Evolutionary conservation across 2,113 vertebrate genomes (phyloP).

Genomic region (Gambusia affinis): DNA sequence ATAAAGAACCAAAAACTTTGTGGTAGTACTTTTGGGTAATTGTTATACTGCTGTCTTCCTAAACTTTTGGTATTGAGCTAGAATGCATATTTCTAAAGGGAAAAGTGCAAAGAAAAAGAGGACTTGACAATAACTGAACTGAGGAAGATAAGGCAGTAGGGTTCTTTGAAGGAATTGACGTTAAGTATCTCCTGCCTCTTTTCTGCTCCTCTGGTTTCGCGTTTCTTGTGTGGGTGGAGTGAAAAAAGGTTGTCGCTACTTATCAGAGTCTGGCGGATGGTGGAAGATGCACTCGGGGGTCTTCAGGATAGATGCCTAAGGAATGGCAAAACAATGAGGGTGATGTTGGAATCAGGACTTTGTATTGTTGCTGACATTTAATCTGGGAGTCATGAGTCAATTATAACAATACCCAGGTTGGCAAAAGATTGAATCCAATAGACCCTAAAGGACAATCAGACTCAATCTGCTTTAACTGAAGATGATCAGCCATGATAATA

Average conservation of each 20-base stretch:
- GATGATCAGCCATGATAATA: not conserved
- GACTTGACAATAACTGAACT: not conserved
- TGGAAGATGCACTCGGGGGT: not conserved
- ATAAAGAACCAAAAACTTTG: not conserved
- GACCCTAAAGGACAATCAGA: not conserved
- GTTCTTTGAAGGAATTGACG: not conserved
- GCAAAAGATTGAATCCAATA: not conserved
- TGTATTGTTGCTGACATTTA: not conserved
- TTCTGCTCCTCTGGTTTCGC: not conserved
- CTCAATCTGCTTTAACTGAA: not conserved
- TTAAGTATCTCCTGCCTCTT: not conserved
- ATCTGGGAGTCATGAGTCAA: not conserved
- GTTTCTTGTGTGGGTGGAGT: not conserved
- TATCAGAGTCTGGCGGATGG: constrained; percentile 3
- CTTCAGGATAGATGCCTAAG: not conserved
- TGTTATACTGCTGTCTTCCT: not conserved
- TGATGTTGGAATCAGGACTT: not conserved
- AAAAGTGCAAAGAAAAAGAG: not conserved
- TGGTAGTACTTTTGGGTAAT: not conserved
- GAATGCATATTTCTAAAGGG: not conserved
- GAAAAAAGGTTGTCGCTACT: not conserved
- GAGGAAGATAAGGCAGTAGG: not conserved
- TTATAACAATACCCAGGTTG: not conserved
- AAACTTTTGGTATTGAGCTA: not conserved
- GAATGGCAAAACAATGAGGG: not conserved